Base-by-base conservation (phyloP, 2,113 vertebrate species). In the Hemicordylus capensis region DNA sequence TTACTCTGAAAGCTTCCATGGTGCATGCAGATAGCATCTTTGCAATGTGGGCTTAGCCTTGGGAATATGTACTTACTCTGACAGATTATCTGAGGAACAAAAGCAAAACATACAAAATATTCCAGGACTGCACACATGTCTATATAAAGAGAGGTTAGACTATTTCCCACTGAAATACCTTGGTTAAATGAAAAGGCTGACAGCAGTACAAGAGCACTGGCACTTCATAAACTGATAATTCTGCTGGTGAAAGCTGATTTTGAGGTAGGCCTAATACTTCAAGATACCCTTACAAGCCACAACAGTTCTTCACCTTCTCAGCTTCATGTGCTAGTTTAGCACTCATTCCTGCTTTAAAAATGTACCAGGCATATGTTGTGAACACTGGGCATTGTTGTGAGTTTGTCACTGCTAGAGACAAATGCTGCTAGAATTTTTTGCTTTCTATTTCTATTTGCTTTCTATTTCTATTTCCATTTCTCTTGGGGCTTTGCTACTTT, bases 401-500 rank as follows among this genome's bases (percentile, higher is more conserved):
- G 34, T 46, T 54, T 66, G 39, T 63, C 5, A 26, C 19, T 15
- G 42, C 24, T 28, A 69, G 34, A 69, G 5, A 58, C 42, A 44
- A 78, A 72, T 8, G n/a, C 56, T 73, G 66, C 84, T 31, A 79
- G 76, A 19, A 42, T 46, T 56, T 24, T 48, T 66, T 34, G 48
- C 39, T 76, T 70, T 76, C 46, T 77, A 24, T 77, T 78, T 78
- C 75, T 12, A 46, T 48, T 66, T 34, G 48, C 39, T 76, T 70
- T 76, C 46, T 77, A 24, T 77, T 78, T 78, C 75, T 12, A 46
- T 26, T 42, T 87, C 70, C n/a, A n/a, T 54, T n/a, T 9, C 74
- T 87, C 54, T 77, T 70, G 34, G 24, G 44, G 66, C 56, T 54
- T 77, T 56, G 20, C 56, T 70, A 44, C 54, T 83, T 87, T 70